A percentile compares a stretch with the other conserved stretches of the same genome.
Evolutionary conservation across 1,140 invertebrate species (phyloP).

Genomic region (Odontomachus brunneus): DNA sequence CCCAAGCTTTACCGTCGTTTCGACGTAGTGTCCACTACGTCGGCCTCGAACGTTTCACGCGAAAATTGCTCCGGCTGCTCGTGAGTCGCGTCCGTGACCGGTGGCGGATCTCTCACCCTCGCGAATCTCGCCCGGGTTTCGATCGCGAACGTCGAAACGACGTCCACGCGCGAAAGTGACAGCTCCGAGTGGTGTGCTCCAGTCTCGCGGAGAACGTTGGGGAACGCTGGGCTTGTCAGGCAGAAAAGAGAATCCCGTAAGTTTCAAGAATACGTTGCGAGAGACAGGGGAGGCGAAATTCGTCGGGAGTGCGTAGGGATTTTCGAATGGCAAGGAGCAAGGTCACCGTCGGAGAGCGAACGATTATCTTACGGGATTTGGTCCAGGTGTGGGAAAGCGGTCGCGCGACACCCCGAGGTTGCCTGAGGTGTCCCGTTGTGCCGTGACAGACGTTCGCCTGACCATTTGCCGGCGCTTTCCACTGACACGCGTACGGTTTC

Average conservation of each 20-base stretch:
- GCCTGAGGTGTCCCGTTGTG: too few relatives aligned
- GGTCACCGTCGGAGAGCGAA: constrained; percentile 16
- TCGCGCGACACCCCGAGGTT: too few relatives aligned
- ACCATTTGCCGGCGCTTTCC: constrained; percentile 48
- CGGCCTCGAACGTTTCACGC: constrained; percentile 59
- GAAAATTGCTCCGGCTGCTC: constrained; percentile 41
- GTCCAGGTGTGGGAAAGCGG: constrained; percentile 3
- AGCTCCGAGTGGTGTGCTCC: constrained; percentile 64
- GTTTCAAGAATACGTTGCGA: constrained; percentile 15
- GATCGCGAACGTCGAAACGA: constrained; percentile 26
- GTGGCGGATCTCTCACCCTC: background rate
- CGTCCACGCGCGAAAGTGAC: constrained; percentile 69
- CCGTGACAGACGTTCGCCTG: too few relatives aligned
- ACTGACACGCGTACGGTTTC: constrained; percentile 35
- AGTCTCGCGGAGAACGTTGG: constrained; percentile 30
- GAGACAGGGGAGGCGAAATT: background rate
- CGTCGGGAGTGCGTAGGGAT: background rate
- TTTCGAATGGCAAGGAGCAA: too few relatives aligned
- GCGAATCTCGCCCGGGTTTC: constrained; percentile 4
- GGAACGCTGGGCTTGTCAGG: background rate
- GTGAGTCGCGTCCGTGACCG: constrained; percentile 42
- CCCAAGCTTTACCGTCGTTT: constrained; percentile 77
- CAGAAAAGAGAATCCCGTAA: constrained; percentile 9
- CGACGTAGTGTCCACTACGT: constrained; percentile 72
- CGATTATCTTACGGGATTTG: background rate